phyloP scores from a whole-genome alignment of 1,140 invertebrate genomes.

The Andrena cerasifolii region DNA sequence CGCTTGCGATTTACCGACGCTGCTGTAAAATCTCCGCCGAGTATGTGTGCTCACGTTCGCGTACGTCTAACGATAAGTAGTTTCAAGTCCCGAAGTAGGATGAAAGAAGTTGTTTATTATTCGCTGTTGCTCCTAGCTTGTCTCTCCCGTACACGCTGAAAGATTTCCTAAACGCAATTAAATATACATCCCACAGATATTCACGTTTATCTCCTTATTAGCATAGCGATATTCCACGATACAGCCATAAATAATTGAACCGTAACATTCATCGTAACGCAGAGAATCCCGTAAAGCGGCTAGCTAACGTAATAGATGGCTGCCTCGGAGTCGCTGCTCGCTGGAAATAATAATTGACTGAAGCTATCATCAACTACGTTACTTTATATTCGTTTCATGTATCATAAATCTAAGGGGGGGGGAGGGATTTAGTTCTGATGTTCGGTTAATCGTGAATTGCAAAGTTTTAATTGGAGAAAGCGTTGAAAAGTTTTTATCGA shows the following conservation, averaged over 20 bases:
- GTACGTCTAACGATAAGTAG: not conserved
- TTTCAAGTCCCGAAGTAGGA: not conserved
- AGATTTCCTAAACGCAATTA: not conserved
- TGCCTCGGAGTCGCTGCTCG: not conserved
- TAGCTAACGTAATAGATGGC: slow-evolving; percentile 25
- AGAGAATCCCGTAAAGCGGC: slow-evolving; percentile 14
- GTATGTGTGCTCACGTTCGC: not conserved
- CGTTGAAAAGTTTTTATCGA: not conserved
- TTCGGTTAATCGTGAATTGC: not conserved
- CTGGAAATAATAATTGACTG: slow-evolving; percentile 15
- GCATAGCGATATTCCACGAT: slow-evolving; percentile 3
- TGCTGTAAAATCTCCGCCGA: not conserved
- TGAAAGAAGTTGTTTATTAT: slow-evolving; percentile 26
- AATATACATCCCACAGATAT: not conserved
- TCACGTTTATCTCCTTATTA: slow-evolving; percentile 10
- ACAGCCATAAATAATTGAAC: slow-evolving; percentile 37
- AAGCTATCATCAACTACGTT: slow-evolving; percentile 24
- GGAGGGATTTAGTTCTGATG: slow-evolving; percentile 12
- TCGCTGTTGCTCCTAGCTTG: not conserved
- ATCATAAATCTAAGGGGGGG: slow-evolving; percentile 27
- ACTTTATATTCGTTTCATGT: slow-evolving; percentile 36
- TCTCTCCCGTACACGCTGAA: not conserved
- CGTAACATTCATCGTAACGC: slow-evolving; percentile 30
- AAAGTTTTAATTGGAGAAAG: slow-evolving; percentile 21
- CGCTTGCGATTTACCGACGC: slow-evolving; percentile 34